Evolutionary conservation across 2,113 vertebrate species (phyloP).

Genomic region (Echinops telfairi): DNA sequence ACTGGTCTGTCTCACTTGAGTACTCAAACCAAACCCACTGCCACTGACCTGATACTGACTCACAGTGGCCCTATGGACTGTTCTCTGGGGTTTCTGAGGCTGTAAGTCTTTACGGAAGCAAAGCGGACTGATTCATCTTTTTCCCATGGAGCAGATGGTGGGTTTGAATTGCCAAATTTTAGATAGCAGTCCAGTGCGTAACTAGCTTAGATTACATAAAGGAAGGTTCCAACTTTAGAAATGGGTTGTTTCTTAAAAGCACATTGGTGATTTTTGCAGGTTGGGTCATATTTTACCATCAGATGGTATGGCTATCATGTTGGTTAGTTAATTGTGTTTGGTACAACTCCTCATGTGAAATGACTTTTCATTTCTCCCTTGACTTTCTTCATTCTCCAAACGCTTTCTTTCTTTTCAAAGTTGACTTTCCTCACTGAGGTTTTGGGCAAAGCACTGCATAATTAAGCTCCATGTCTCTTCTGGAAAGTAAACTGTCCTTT

Average conservation of each 20-base stretch:
- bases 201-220: constrained; percentile 29
- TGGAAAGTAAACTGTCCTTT: constrained; percentile 46
- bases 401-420: background rate
- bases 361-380: constrained; percentile 17
- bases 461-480: background rate
- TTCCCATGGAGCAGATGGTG: no score
- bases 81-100: no score
- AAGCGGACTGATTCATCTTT: no score
- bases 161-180: no score
- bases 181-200: no score
- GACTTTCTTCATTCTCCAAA: background rate
- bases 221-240: background rate
- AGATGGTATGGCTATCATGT: background rate
- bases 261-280: background rate
- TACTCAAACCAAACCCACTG: constrained; percentile 9
- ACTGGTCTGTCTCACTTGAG: background rate
- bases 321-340: background rate
- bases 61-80: no score
- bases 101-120: no score
- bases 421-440: background rate
- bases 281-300: background rate
- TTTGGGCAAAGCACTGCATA: background rate
- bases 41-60: no score
- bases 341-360: background rate
- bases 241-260: constrained; percentile 17